Evolutionary conservation across 2,113 vertebrate species (phyloP).

Genomic region (Sylvicapra grimmia): DNA sequence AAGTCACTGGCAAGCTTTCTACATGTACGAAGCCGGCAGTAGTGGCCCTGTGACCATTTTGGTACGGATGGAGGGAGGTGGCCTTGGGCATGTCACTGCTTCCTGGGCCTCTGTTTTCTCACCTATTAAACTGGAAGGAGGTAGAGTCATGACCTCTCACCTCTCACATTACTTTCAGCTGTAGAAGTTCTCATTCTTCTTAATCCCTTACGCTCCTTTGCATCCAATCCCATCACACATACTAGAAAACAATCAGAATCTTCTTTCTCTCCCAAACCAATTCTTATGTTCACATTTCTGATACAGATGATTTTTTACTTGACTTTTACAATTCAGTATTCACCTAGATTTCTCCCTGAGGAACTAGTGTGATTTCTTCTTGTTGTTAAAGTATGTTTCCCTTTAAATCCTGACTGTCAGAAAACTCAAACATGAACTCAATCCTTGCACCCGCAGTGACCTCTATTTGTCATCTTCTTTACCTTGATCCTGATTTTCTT

Average conservation of each 20-base stretch:
- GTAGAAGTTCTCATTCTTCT: rapidly evolving
- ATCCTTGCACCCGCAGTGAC: neutral
- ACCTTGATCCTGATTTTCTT: neutral
- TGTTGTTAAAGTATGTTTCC: neutral
- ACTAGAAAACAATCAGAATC: neutral
- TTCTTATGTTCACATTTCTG: neutral
- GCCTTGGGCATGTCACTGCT: neutral
- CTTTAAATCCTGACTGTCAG: neutral
- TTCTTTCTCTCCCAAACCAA: neutral
- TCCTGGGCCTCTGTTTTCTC: neutral
- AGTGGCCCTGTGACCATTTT: neutral
- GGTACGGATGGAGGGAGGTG: neutral
- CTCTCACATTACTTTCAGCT: neutral
- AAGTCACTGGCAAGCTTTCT: neutral
- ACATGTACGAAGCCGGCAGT: rapidly evolving
- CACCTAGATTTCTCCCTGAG: neutral
- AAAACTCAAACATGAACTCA: neutral
- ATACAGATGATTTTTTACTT: neutral
- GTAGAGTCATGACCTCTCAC: no score
- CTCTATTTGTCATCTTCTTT: neutral
- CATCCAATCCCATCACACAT: no score
- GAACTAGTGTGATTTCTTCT: neutral
- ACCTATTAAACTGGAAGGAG: neutral
- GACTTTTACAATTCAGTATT: neutral
- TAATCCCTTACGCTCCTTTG: neutral